Conservation (phyloP, 2,888 invertebrate species). For the Caenorhabditis sp. region DNA sequence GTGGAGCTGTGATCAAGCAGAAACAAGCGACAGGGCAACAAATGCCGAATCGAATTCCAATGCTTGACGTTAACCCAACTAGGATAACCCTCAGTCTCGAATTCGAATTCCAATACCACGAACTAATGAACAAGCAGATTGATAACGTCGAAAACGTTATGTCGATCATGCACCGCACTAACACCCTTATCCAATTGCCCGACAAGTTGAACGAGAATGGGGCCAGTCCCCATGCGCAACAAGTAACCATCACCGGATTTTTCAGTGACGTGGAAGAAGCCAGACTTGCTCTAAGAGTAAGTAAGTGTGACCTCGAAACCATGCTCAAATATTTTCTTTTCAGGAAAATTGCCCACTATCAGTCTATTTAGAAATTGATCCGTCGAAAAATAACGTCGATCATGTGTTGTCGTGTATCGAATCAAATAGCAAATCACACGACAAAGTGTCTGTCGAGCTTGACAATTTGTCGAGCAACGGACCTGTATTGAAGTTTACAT, state of each 20-base stretch:
- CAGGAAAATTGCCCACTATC: conserved; percentile 17
- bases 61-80: conserved; percentile 42
- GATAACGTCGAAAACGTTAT: conserved; percentile 25
- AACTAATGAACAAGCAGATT: conserved; percentile 21
- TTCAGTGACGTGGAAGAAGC: conserved; percentile 33
- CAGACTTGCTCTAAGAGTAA: conserved; percentile 23
- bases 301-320: neutral
- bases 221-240: conserved; percentile 17
- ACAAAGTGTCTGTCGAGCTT: neutral
- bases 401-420: neutral
- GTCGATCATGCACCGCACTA: conserved; percentile 33
- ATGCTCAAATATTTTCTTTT: neutral
- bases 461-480: neutral
- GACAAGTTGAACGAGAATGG: conserved; percentile 6
- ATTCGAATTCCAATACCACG: conserved; percentile 27
- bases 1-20: conserved; percentile 18
- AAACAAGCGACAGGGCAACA: conserved; percentile 2
- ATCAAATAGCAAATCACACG: neutral
- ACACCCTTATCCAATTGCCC: conserved; percentile 39
- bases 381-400: conserved; percentile 7
- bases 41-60: conserved; percentile 21
- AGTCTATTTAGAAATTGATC: conserved; percentile 11
- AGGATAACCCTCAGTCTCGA: conserved; percentile 37
- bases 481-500: neutral
- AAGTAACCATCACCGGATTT: conserved; percentile 27